Conservation (phyloP, 2,113 vertebrate species). For the Lepidothrix coronata region DNA sequence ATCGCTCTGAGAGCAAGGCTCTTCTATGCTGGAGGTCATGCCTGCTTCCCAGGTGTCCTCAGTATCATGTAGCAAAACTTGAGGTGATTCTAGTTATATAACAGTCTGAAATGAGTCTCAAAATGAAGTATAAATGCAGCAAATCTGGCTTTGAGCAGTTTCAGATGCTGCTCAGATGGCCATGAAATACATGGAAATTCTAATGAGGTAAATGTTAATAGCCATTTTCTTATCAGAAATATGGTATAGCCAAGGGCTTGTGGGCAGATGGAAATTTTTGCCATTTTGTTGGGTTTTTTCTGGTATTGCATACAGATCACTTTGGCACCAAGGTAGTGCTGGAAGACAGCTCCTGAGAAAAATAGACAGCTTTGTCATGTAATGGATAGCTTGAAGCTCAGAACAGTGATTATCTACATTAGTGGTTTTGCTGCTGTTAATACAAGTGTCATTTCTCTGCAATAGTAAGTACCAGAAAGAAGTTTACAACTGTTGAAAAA, state of each 20-base stretch:
- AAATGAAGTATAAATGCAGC: neutral
- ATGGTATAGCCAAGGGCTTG: neutral
- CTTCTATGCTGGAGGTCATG: fast-evolving
- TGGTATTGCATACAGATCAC: neutral
- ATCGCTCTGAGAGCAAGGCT: neutral
- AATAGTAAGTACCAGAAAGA: neutral
- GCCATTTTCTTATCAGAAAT: neutral
- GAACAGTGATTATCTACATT: neutral
- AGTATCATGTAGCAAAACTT: neutral
- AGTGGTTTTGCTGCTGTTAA: neutral
- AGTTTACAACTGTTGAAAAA: conserved; percentile 1
- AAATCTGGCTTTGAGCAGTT: neutral
- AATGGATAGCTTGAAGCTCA: neutral
- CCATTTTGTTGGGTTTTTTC: neutral
- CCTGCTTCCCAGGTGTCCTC: neutral
- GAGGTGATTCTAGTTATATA: neutral
- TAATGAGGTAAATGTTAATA: neutral
- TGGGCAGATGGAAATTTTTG: neutral
- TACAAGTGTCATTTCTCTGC: neutral
- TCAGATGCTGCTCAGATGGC: neutral
- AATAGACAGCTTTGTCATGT: neutral
- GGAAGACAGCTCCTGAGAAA: neutral
- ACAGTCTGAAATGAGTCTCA: neutral
- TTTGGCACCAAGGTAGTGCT: neutral
- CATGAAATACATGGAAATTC: neutral